Base-by-base conservation (phyloP, 2,113 vertebrate species). In the Phoxinus phoxinus region DNA sequence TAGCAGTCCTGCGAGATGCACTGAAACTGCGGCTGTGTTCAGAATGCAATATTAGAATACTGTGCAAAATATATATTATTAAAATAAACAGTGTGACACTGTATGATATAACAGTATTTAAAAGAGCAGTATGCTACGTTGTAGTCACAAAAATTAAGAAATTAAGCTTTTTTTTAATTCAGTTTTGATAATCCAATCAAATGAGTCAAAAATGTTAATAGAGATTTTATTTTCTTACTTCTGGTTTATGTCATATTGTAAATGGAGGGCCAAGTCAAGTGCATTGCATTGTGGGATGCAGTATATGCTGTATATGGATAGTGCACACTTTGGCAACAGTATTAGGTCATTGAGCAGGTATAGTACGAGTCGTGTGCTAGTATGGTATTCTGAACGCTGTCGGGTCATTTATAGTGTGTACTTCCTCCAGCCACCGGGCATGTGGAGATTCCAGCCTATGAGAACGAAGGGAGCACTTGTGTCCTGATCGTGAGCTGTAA, bases 401-500 rank as follows among this genome's bases (percentile, higher is more conserved):
- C 71, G 2, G 6, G 25, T 56, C 48, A 78, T 58, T 78, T 78
- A n/a, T 72, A 44, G 69, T 44, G 37, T 44, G 37, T 44, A 73
- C 35, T 61, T 71, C 65, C 37, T 76, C 79, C 83, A 87, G 48
- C 48, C 48, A 51, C 4, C 17, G 13, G 48, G 13, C 48, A 51
- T 51, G 13, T 51, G 48, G 48, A 51, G 48, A 15, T 15, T 11
- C 48, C 48, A 56, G 83, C 84, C 83, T 74, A 74, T 51, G 32
- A 67, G 46, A 51, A 69, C 11, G 46, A 76, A 90, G 89, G 65
- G 44, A 75, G 90, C 91, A 90, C 32, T 41, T 71, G 67, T 12
- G 9, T 71, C 67, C 67, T 71, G 67, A 71, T 71, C 89, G 91
- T 92, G 90, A 89, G 88, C 90, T 90, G 23, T 75, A 21, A 30